Evolutionary conservation across 2,797 vertebrate genomes (phyloP).

Genomic region (Serranus cabrilla): DNA sequence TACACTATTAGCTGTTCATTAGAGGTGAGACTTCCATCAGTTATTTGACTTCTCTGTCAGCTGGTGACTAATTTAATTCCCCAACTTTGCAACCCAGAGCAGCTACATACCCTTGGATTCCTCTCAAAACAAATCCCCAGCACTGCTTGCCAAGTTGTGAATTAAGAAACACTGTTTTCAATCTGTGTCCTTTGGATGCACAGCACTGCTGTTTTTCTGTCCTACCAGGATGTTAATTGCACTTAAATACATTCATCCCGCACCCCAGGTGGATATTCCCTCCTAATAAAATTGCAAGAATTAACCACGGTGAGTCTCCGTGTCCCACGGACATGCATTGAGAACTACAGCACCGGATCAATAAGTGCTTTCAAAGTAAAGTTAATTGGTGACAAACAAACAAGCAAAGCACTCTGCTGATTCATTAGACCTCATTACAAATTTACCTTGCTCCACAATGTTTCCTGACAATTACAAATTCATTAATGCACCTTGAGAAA

Average conservation of each 20-base stretch:
- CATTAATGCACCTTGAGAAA: slow-evolving; percentile 67
- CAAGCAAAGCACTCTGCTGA: slow-evolving; percentile 42
- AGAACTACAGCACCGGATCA: slow-evolving; percentile 43
- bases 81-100: slow-evolving; percentile 58
- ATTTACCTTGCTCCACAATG: slow-evolving; percentile 47
- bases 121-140: slow-evolving; percentile 50
- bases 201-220: slow-evolving; percentile 41
- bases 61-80: slow-evolving; percentile 73
- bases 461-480: slow-evolving; percentile 57
- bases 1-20: slow-evolving; percentile 76
- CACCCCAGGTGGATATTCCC: slow-evolving; percentile 29
- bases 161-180: slow-evolving; percentile 65
- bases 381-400: slow-evolving; percentile 56
- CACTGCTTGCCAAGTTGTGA: slow-evolving; percentile 54
- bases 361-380: slow-evolving; percentile 65
- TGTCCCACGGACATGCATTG: slow-evolving; percentile 32
- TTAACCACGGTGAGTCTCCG: slow-evolving; percentile 39
- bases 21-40: slow-evolving; percentile 71
- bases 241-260: slow-evolving; percentile 43
- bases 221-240: slow-evolving; percentile 32
- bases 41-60: slow-evolving; percentile 61
- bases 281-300: slow-evolving; percentile 44
- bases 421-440: slow-evolving; percentile 56
- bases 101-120: slow-evolving; percentile 40
- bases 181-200: slow-evolving; percentile 54